phyloP scores from a whole-genome alignment of 2,797 vertebrate genomes.

The Pipistrellus pygmaeus region DNA sequence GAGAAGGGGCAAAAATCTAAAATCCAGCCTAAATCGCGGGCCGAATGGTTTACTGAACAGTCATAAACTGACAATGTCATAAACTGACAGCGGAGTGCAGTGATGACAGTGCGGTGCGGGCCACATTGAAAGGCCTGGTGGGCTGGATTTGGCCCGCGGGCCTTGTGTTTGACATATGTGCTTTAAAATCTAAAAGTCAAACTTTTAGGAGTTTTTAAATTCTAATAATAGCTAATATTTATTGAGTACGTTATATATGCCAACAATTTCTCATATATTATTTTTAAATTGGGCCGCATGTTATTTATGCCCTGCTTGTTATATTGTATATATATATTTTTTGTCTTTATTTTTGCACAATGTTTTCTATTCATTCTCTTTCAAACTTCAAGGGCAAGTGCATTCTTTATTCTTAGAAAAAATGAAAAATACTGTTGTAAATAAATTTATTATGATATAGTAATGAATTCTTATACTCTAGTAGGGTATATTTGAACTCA shows the following conservation, averaged over 20 bases:
- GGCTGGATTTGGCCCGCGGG: too few species aligned
- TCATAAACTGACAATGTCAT: too few species aligned
- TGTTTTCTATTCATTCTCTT: conserved; percentile 80
- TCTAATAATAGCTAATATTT: conserved; percentile 23
- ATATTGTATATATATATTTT: conserved; percentile 30
- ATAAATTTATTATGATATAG: conserved; percentile 72
- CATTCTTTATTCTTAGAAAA: conserved; percentile 78
- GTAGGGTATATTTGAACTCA: conserved; percentile 64
- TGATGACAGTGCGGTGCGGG: too few species aligned
- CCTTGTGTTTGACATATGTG: too few species aligned
- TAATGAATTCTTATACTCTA: conserved; percentile 63
- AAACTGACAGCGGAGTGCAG: too few species aligned
- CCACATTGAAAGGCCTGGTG: too few species aligned
- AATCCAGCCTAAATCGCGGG: too few species aligned
- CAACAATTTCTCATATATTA: not conserved
- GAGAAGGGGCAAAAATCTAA: too few species aligned
- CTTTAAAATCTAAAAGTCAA: conserved; percentile 11
- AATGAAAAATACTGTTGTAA: conserved; percentile 72
- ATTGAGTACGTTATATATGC: not conserved
- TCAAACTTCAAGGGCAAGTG: conserved; percentile 78
- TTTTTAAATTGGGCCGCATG: not conserved
- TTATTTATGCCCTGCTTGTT: not conserved
- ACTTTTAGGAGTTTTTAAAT: not conserved
- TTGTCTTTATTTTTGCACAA: conserved; percentile 70
- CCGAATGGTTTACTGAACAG: too few species aligned